These are phyloP conservation scores for Gorsachius magnificus DNA, from an alignment of 2,797 vertebrate genomes.

Conservation along the genomic window DNA sequence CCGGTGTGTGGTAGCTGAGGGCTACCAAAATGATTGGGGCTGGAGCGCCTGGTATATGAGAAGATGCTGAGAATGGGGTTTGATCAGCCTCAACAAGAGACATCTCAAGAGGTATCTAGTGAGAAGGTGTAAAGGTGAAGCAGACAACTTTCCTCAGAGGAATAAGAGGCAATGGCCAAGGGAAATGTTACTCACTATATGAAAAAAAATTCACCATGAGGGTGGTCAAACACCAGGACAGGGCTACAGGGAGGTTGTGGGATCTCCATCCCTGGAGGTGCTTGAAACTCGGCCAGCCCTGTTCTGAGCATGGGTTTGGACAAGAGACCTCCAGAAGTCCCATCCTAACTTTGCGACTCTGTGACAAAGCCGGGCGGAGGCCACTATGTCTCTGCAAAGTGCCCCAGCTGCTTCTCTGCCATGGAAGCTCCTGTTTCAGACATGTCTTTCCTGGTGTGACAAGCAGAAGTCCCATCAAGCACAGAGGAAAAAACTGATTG, in stretches of 20 bases:
- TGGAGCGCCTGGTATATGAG: neutral
- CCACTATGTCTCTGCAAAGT: neutral
- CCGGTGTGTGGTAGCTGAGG: accelerated
- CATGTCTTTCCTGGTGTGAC: neutral
- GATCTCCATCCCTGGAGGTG: neutral
- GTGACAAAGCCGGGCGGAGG: neutral
- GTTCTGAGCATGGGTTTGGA: neutral
- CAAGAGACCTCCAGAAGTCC: neutral
- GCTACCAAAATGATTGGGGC: neutral
- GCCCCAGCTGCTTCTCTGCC: neutral
- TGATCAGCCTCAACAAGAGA: neutral
- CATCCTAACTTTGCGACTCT: neutral
- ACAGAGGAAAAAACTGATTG: neutral
- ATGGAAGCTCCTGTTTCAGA: neutral
- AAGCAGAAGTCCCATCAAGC: neutral
- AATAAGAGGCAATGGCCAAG: neutral
- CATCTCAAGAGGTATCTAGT: neutral
- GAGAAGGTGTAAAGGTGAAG: neutral
- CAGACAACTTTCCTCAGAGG: neutral
- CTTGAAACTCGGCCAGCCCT: neutral
- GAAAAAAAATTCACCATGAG: neutral
- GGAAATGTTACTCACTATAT: neutral
- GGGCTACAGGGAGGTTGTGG: neutral
- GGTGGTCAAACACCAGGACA: neutral
- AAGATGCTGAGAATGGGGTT: neutral